phyloP scores from a whole-genome alignment of 1,140 invertebrate species.

The Wiebesia pumilae region DNA sequence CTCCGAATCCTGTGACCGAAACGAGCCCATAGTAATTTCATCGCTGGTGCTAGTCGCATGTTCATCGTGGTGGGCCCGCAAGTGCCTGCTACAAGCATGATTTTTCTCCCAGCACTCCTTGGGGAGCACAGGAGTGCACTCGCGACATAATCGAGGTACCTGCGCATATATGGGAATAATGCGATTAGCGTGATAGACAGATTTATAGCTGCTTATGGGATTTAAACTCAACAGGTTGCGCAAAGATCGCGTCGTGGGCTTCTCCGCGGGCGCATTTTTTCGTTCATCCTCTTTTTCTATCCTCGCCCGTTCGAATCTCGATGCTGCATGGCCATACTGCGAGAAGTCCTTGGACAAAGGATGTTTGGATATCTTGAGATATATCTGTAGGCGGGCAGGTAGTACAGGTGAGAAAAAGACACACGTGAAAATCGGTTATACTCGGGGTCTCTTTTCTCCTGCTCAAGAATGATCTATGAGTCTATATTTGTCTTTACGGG shows the following conservation, averaged over 20 bases:
- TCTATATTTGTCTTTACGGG: slow-evolving; percentile 44
- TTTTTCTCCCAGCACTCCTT: not conserved
- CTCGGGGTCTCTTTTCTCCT: not conserved
- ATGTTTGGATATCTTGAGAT: slow-evolving; percentile 31
- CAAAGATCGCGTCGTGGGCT: slow-evolving; percentile 14
- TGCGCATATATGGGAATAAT: slow-evolving; percentile 58
- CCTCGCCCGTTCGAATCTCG: not conserved
- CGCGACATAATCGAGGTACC: slow-evolving; percentile 1
- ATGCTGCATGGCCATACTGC: not conserved
- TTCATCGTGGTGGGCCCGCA: slow-evolving; percentile 11
- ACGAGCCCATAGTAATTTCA: not conserved
- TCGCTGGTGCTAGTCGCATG: not conserved
- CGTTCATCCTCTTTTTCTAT: slow-evolving; percentile 22
- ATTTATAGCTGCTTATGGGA: slow-evolving; percentile 70
- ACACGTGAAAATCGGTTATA: slow-evolving; percentile 46
- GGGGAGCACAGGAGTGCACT: not conserved
- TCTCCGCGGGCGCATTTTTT: slow-evolving; percentile 43
- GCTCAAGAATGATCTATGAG: slow-evolving; percentile 42
- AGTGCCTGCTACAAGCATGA: no score
- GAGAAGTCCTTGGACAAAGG: slow-evolving; percentile 52
- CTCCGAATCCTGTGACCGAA: not conserved
- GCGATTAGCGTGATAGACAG: slow-evolving; percentile 68
- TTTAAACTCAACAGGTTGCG: slow-evolving; percentile 72
- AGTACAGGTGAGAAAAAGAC: slow-evolving; percentile 45
- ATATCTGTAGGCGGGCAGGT: slow-evolving; percentile 24